Percentiles rank a stretch among this genome's conserved stretches.
Evolutionary conservation across 1,140 invertebrate genomes (phyloP).

Genomic region (Doryteuthis pealeii): DNA sequence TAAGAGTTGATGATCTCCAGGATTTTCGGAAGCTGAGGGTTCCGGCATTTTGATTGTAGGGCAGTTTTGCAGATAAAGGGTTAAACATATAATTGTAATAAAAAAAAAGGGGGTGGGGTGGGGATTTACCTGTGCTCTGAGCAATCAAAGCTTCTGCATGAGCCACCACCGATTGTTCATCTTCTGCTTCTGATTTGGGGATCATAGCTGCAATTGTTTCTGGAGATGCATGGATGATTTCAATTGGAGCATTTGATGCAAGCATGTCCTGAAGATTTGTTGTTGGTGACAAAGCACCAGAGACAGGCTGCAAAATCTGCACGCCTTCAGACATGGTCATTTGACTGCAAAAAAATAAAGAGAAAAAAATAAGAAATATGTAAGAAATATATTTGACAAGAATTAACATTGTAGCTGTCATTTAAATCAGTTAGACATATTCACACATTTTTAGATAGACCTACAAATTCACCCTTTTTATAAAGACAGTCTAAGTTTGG

Average conservation of each 20-base stretch:
- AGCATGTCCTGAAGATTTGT: not conserved
- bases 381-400: no score
- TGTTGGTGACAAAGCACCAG: not conserved
- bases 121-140: not conserved
- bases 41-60: no score
- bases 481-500: no score
- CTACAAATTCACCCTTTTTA: no score
- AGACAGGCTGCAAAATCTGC: not conserved
- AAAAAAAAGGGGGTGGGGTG: no score
- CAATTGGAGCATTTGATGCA: not conserved
- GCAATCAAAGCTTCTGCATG: not conserved
- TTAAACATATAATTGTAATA: no score
- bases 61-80: no score
- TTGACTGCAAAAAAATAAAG: not conserved
- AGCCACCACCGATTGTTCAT: not conserved
- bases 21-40: no score
- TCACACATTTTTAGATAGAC: no score
- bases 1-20: no score
- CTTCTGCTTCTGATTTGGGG: not conserved
- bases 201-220: not conserved
- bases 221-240: not conserved
- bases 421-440: no score
- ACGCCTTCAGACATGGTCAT: slow-evolving; percentile 2
- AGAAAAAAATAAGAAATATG: not conserved
- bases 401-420: no score